Percentiles rank a stretch among this genome's conserved stretches.
Conservation (phyloP, 1,140 invertebrate genomes). For the Polyergus mexicanus region DNA sequence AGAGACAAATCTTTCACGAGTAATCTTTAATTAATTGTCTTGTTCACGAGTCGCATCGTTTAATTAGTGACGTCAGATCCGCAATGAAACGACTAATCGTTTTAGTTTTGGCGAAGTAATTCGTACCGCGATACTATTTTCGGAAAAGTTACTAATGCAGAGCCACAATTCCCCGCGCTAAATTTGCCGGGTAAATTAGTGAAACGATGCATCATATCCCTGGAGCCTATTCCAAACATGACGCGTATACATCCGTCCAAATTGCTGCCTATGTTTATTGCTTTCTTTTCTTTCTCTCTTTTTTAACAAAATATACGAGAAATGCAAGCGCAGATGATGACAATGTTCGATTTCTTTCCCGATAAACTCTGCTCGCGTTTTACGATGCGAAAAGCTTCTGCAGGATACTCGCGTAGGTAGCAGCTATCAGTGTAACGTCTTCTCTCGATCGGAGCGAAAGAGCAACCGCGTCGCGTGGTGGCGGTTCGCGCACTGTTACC, state of each 20-base stretch:
- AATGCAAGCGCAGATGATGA: background rate
- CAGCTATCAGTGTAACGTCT: background rate
- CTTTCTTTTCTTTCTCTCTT: background rate
- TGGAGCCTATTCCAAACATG: conserved; percentile 45
- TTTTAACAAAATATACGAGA: background rate
- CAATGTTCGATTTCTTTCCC: background rate
- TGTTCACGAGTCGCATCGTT: background rate
- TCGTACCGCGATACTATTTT: conserved; percentile 15
- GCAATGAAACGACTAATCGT: background rate
- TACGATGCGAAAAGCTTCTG: background rate
- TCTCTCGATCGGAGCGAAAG: conserved; percentile 33
- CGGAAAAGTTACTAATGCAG: conserved; percentile 11
- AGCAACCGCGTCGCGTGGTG: conserved; percentile 80
- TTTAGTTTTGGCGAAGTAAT: background rate
- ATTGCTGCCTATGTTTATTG: conserved; percentile 26
- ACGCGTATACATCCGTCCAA: conserved; percentile 27
- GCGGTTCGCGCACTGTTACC: conserved; percentile 80
- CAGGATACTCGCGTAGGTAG: background rate
- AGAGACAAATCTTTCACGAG: background rate
- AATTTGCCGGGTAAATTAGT: conserved; percentile 45
- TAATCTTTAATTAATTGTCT: background rate
- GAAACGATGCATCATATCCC: conserved; percentile 42
- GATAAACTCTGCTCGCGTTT: background rate
- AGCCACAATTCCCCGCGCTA: conserved; percentile 35
- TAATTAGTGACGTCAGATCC: background rate